phyloP scores from a whole-genome alignment of 2,888 invertebrate genomes.

The Halictus quadricinctus region DNA sequence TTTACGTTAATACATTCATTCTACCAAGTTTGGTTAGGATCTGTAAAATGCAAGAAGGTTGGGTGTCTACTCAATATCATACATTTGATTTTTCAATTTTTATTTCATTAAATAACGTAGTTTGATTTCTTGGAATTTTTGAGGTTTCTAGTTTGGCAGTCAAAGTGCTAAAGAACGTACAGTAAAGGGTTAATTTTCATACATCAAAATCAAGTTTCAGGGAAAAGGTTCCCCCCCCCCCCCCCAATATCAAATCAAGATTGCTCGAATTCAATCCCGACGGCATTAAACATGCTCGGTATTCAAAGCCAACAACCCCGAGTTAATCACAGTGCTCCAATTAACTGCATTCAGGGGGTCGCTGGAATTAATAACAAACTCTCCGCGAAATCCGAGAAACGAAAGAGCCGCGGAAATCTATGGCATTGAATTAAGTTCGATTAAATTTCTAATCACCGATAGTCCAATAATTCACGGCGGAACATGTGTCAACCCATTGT shows the following conservation, averaged over 20 bases:
- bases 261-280: background rate
- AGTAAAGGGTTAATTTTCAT: background rate
- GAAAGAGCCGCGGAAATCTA: background rate
- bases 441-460: conserved; percentile 2
- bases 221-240: background rate
- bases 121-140: too few relatives aligned
- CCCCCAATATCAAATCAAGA: background rate
- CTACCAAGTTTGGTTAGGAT: too few relatives aligned
- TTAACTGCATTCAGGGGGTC: background rate
- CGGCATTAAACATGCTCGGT: background rate
- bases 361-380: background rate
- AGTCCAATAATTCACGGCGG: conserved; percentile 16
- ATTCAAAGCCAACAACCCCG: background rate
- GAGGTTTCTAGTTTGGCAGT: too few relatives aligned
- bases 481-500: conserved; percentile 13
- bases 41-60: too few relatives aligned
- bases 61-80: too few relatives aligned
- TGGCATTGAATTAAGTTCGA: background rate
- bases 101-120: too few relatives aligned
- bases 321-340: background rate
- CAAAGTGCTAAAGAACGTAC: background rate
- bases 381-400: background rate
- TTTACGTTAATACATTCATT: too few relatives aligned
- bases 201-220: background rate
- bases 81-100: too few relatives aligned